These are phyloP conservation scores for Limonius californicus DNA, from an alignment of 1,140 invertebrate genomes.

Conservation along the genomic window DNA sequence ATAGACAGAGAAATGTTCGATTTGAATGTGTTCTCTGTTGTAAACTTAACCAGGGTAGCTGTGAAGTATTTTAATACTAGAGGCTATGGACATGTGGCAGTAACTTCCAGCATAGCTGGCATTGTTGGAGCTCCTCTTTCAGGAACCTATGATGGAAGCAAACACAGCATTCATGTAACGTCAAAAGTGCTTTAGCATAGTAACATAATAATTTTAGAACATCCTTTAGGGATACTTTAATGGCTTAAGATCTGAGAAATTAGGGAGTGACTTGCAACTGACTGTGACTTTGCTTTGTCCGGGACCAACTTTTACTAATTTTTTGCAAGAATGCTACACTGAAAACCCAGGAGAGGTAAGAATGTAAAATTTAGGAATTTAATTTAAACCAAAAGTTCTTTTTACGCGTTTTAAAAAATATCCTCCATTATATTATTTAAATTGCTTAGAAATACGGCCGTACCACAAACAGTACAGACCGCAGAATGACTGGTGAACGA, in stretches of 20 bases:
- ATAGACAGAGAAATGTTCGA: conserved; percentile 80
- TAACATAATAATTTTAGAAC: neutral
- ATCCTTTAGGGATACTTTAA: conserved; percentile 66
- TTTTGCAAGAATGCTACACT: conserved; percentile 69
- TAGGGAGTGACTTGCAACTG: conserved; percentile 50
- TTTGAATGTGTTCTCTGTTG: conserved; percentile 73
- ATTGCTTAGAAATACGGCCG: conserved; percentile 55
- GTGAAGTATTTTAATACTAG: conserved; percentile 62
- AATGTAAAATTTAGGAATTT: neutral
- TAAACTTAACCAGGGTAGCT: conserved; percentile 67
- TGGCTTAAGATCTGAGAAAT: conserved; percentile 60
- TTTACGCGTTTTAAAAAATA: too few species aligned
- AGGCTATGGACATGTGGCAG: conserved; percentile 64
- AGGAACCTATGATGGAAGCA: conserved; percentile 72
- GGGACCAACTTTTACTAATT: conserved; percentile 70
- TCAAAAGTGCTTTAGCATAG: neutral
- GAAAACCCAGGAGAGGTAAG: conserved; percentile 57
- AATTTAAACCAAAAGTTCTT: too few species aligned
- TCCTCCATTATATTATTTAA: too few species aligned
- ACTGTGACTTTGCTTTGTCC: conserved; percentile 70
- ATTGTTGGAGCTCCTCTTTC: conserved; percentile 68
- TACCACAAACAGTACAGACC: conserved; percentile 51
- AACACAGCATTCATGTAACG: conserved; percentile 75
- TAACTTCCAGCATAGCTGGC: conserved; percentile 71
- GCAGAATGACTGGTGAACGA: conserved; percentile 63